Conservation (phyloP, 2,797 vertebrate genomes). For the Chaetodon trifasciatus region DNA sequence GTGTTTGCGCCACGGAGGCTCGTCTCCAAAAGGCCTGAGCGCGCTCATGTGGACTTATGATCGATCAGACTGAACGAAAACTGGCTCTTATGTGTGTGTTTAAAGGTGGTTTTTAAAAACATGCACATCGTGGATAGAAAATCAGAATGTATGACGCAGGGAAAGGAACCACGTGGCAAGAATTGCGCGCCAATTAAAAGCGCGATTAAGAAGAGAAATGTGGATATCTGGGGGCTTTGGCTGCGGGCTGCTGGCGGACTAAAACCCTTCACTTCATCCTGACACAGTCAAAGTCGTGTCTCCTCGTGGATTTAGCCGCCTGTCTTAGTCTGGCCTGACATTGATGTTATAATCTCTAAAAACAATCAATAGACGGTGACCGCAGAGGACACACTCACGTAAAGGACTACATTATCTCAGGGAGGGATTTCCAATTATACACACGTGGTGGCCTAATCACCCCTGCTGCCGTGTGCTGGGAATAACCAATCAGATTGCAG, state of each 20-base stretch:
- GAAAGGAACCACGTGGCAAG: slow-evolving; percentile 39
- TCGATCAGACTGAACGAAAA: neutral
- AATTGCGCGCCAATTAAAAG: slow-evolving; percentile 55
- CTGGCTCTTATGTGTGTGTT: neutral
- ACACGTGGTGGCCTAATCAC: slow-evolving; percentile 64
- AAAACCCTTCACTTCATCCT: slow-evolving; percentile 40
- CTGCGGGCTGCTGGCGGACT: slow-evolving; percentile 47
- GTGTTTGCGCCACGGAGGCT: slow-evolving; percentile 51
- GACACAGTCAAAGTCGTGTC: slow-evolving; percentile 63
- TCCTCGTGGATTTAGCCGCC: slow-evolving; percentile 50
- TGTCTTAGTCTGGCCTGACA: slow-evolving; percentile 61
- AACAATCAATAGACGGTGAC: slow-evolving; percentile 78
- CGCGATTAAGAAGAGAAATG: neutral
- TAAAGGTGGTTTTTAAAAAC: too few species aligned
- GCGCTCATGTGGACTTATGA: slow-evolving; percentile 20
- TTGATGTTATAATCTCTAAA: slow-evolving; percentile 81
- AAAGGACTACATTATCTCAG: slow-evolving; percentile 75
- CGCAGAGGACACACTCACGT: slow-evolving; percentile 69
- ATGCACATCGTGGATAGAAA: neutral
- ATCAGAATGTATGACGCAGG: slow-evolving; percentile 25
- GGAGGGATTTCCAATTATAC: slow-evolving; percentile 77
- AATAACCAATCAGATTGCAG: slow-evolving; percentile 61
- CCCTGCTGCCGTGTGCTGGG: slow-evolving; percentile 41
- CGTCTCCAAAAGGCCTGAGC: slow-evolving; percentile 57
- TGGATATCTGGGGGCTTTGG: slow-evolving; percentile 27